Base-by-base conservation (phyloP, 2,888 invertebrate species). In the Scelioninae gen. 2 region DNA sequence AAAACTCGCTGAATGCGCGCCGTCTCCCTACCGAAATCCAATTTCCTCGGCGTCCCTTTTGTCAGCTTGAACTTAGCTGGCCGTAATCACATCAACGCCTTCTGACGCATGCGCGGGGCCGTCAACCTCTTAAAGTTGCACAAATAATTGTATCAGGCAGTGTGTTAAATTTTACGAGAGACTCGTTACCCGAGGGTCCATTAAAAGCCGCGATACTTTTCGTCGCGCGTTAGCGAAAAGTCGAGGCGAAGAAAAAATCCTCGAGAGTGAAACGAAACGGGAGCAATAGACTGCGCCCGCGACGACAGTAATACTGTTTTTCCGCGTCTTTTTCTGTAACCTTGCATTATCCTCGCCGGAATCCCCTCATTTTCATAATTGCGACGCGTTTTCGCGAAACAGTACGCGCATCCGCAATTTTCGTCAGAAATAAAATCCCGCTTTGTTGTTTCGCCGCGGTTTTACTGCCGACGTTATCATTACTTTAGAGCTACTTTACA, bases 371-470 rank as follows among this genome's bases (percentile, higher is more conserved):
- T 71, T 64, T 58, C 71, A 64, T 71, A 71, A 71, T 64, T 53
- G 53, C 58, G 1, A 52, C 31, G 46, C 43, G 22, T 71, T 71
- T 71, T 65, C 58, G 33, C 70, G 35, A 71, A 71, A 64, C 58
- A 37, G 58, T 39, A 45, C 37, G 53, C 37, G 53, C 71, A 65
- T 71, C 71, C 71, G 71, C 64, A 65, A 60, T 71, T 71, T 65
- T 71, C 64, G 64, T 53, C 64, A 46, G 35, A 60, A 71, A 58
- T 70, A 63, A 71, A 70, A 58, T 58, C 18, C 39, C 39, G 28
- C 64, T 71, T 71, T 71, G 70, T 63, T 53, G 64, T 71, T 71
- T 53, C 64, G 52, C 64, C 60, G 64, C 64, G 46, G 57, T 65
- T 71, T 71, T 58, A 65, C 39, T 58, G 10, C 46, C 71, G 71